A percentile compares a stretch with the other conserved stretches of the same genome.
Conservation (phyloP, 1,140 invertebrate genomes). For the Zaprionus africanus region DNA sequence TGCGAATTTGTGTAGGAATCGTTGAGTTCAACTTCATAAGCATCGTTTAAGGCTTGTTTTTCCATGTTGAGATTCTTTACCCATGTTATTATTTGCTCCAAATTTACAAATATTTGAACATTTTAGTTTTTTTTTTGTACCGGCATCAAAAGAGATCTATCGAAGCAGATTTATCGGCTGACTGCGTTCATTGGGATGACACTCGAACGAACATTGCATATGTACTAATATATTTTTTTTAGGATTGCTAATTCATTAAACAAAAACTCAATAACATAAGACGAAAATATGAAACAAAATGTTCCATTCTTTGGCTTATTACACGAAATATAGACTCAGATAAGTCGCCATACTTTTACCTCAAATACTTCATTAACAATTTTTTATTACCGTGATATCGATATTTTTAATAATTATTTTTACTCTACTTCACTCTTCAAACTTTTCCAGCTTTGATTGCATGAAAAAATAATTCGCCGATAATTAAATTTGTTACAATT, state of each 20-base stretch:
- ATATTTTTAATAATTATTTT: neutral
- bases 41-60: neutral
- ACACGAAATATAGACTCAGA: too few relatives aligned
- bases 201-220: neutral
- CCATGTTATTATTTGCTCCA: neutral
- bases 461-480: neutral
- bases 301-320: too few relatives aligned
- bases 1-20: slow-evolving; percentile 47
- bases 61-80: slow-evolving; percentile 26
- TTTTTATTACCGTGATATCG: neutral
- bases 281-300: too few relatives aligned
- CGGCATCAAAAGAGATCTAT: neutral
- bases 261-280: too few relatives aligned
- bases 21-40: slow-evolving; percentile 34
- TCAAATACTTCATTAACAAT: neutral
- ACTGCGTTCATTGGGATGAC: neutral
- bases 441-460: neutral
- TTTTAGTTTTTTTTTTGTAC: neutral
- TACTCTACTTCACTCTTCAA: neutral
- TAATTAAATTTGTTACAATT: neutral
- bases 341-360: neutral
- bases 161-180: neutral
- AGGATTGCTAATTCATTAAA: neutral
- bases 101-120: neutral
- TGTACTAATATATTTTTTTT: too few relatives aligned